Evolutionary conservation across 2,113 vertebrate species (phyloP), one percentile per base, ranked within the genome.

Genomic region (Cebus imitator): DNA sequence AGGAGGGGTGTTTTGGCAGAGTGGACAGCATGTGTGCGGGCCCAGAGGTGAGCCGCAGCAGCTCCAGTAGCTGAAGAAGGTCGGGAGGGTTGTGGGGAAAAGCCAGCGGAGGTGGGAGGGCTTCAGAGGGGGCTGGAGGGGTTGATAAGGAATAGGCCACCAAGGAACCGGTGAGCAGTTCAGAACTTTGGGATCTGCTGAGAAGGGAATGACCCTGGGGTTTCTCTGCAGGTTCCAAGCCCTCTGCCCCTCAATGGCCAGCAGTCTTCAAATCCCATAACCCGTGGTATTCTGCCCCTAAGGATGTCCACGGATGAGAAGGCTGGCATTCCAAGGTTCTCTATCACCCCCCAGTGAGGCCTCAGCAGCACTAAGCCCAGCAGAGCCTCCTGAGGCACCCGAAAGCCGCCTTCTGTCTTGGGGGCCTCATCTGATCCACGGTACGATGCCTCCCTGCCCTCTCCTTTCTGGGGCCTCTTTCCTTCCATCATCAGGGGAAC

Each of bases 231-330:
- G 40, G 17, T 17, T 73, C 40, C 40, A 5, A 72, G 23, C 11
- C 32, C 64, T 80, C 21, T 12, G 23, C 64, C 35, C 21, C 4
- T 14, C 75, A 45, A 4, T 0, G 6, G 48, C 37, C 21, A 43
- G 23, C 7, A 2, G 4, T 21, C 32, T 64, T 32, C 70, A 50
- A 76, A 43, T 52, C 9, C 32, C 55, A 1, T 32, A 43, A 48
- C 50, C 37, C 40, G 2, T 50, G 18, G 37, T n/a, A 7, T 35
- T 73, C 43, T n/a, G 21, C 48, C 61, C 48, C 45, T 21, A 18
- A 30, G 30, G 9, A 37, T 2, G 1, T 57, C 70, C 48, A 40
- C 0, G 0, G 37, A 10, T 7, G 14, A 45, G 52, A 27, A 45
- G 21, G 27, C 10, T 30, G 8, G 30, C 61, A 11, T 80, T 61